Conservation (phyloP, 2,888 invertebrate species). For the Cerastis leucographa region DNA sequence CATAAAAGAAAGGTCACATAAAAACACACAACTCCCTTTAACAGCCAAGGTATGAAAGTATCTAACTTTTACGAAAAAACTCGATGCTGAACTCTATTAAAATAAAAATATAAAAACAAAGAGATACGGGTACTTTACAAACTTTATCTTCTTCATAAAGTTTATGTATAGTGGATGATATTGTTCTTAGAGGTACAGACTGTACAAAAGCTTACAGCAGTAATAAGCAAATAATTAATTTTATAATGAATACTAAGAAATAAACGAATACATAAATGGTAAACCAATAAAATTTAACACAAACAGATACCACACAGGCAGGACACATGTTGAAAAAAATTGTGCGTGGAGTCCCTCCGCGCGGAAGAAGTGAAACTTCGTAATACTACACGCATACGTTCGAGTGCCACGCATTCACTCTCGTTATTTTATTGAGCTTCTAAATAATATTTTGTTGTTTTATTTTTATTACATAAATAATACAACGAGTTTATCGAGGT, state of each 20-base stretch:
- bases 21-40: constrained; percentile 17
- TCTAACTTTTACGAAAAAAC: constrained; percentile 46
- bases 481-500: too few relatives aligned
- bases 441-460: too few relatives aligned
- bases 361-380: too few relatives aligned
- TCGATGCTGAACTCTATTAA: constrained; percentile 47
- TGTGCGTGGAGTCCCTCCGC: too few relatives aligned
- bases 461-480: too few relatives aligned
- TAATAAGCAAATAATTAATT: not conserved
- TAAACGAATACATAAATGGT: too few relatives aligned
- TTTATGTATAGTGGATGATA: constrained; percentile 43
- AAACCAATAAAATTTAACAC: too few relatives aligned
- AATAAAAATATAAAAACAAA: constrained; percentile 48
- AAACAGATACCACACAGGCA: too few relatives aligned
- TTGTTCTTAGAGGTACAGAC: constrained; percentile 21
- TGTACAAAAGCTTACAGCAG: not conserved
- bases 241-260: not conserved
- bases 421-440: too few relatives aligned
- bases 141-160: constrained; percentile 54
- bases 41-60: constrained; percentile 7
- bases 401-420: too few relatives aligned
- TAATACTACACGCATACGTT: too few relatives aligned
- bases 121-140: constrained; percentile 44
- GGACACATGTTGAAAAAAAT: too few relatives aligned
- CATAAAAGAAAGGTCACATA: constrained; percentile 15